Base-by-base conservation (phyloP, 2,797 vertebrate genomes). In the Brotula barbata region DNA sequence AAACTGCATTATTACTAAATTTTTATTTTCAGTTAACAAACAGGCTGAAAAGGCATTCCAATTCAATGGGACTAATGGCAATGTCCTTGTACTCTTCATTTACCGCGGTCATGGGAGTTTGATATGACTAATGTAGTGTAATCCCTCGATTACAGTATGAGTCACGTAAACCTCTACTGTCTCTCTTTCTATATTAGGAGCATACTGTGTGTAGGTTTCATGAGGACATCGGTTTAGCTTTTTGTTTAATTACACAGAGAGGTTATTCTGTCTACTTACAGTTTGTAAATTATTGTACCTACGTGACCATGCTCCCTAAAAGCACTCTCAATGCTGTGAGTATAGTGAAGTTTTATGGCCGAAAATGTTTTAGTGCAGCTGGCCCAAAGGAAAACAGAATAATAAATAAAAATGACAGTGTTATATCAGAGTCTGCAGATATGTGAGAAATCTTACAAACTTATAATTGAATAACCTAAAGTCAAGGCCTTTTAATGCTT, bases 211-310 rank as follows among this genome's bases (percentile, higher is more conserved):
- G 22, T 16, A 63, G 48, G 68, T 53, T 46, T 63, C 51, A 28
- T 58, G 19, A 51, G 52, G 59, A 67, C 51, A 33, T 17, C 17
- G 21, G 19, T 23, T 22, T 15, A 23, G 65, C 56, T 75, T 54
- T 69, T 58, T 60, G 25, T 71, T 57, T 75, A 66, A 66, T 71
- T 64, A 55, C 58, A 55, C 5, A 1, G n/a, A 52, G 62, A 61
- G 46, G 37, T 73, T 57, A 40, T 60, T 58, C 48, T 16, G 16
- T 57, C 55, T 65, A 51, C 52, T 70, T 65, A 37, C 59, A 31
- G 33, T 61, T 63, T 67, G 33, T 54, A 25, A 20, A 7, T 14
- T 22, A 16, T 39, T 70, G 49, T 64, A 68, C n/a, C n/a, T n/a
- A n/a, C 48, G 64, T 68, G 58, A 58, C 42, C 23, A 40, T 21